Base-by-base conservation (phyloP, 37 sponge, comb jelly and placozoan species). In the Hexactinellida sp. region DNA sequence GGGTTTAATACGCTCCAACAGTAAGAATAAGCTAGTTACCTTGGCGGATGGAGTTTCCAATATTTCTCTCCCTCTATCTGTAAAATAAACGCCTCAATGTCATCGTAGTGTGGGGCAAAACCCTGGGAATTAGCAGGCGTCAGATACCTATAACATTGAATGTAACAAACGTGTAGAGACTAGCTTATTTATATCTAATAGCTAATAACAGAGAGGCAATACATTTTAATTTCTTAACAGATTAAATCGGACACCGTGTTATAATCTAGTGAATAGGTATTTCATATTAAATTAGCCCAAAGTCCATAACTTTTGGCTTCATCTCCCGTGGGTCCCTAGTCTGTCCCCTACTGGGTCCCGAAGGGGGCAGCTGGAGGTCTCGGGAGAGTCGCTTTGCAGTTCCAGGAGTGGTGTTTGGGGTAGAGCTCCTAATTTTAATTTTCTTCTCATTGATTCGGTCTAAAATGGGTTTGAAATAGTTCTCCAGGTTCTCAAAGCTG, bases 51-150 rank as follows among this genome's bases (percentile, higher is more conserved):
- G 36, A 98, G 83, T 82, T 87, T 88, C 99, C 99, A 98, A 32
- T 87, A 86, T 82, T 98, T 98, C 89, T 91, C 95, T 1, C 99
- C 99, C 84, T 98, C 99, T 55, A 98, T 84, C 82, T 98, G 99
- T 47, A 98, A 41, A 13, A 95, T 90, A 90, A 98, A 98, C n/a
- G 99, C 99, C 55, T 98, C 99, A 54, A 98, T 98, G 87, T 98
- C 99, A 85, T 98, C 99, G 88, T 92, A 98, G 84, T 98, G 99
- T 24, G 99, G 99, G 13, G 99, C 95, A 92, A 98, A 98, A 54
- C 99, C 99, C 54, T 98, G 99, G 16, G 94, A 85, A 24, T 89
- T 90, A 38, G 95, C 89, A 0, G 99, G 99, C 84, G 99, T 98
- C 83, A 98, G 86, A 84, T 98, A 98, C 9, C 94, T 93, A 54